These are phyloP conservation scores for Gambusia affinis DNA, from an alignment of 2,113 vertebrate species.

Conservation along the genomic window DNA sequence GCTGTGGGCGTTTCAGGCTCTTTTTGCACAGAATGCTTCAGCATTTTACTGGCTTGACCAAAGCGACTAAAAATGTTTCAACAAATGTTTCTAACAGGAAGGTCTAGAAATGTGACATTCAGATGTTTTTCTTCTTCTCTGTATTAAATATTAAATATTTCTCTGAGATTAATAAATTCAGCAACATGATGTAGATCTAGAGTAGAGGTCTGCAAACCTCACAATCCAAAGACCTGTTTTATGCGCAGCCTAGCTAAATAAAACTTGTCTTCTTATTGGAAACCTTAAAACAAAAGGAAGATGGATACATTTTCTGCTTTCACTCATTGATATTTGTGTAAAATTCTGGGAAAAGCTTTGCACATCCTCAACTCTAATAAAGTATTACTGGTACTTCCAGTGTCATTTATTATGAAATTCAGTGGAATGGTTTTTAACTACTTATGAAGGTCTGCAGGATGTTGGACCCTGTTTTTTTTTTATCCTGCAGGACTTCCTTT, in stretches of 20 bases:
- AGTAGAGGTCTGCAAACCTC: too few species aligned
- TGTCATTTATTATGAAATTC: background rate
- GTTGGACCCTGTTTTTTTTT: too few species aligned
- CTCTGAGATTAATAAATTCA: background rate
- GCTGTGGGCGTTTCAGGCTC: conserved; percentile 41
- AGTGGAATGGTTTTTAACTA: background rate
- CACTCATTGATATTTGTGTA: too few species aligned
- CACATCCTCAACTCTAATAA: background rate
- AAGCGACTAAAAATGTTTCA: background rate
- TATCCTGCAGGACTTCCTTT: background rate
- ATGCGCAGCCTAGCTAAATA: too few species aligned
- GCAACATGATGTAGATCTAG: too few species aligned
- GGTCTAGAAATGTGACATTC: background rate
- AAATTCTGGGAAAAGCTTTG: background rate
- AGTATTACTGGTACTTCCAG: too few species aligned
- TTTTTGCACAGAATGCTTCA: conserved; percentile 30
- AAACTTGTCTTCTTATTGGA: background rate
- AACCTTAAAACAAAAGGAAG: background rate
- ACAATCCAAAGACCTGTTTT: too few species aligned
- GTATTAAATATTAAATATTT: too few species aligned
- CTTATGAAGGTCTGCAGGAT: too few species aligned
- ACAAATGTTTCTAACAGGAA: background rate
- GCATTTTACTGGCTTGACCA: background rate
- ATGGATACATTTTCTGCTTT: background rate
- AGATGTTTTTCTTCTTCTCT: background rate